Conservation (phyloP, 2,113 vertebrate species). For the Spilogale gracilis region DNA sequence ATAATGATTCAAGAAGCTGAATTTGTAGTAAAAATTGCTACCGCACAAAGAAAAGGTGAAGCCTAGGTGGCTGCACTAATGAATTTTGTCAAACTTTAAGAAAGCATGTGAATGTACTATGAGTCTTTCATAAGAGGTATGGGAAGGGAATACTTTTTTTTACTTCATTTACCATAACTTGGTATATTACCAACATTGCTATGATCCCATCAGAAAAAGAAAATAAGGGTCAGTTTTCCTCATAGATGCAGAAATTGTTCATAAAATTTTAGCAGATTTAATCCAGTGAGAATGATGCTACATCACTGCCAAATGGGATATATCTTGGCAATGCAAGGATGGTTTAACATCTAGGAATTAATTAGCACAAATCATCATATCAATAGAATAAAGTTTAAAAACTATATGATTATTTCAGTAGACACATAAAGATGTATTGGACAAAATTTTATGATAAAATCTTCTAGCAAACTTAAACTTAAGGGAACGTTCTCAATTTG, state of each 20-base stretch:
- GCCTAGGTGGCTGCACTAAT: not conserved
- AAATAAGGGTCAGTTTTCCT: not conserved
- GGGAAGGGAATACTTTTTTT: not conserved
- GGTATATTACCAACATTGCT: not conserved
- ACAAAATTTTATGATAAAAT: conserved; percentile 20
- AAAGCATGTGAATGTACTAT: not conserved
- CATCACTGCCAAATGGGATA: not conserved
- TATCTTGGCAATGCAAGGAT: not conserved
- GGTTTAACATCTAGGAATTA: not conserved
- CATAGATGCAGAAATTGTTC: not conserved
- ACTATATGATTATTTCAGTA: not conserved
- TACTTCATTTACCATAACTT: not conserved
- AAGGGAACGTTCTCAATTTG: not conserved
- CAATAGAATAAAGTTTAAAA: not conserved
- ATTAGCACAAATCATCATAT: not conserved
- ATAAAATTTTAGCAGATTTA: not conserved
- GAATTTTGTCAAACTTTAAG: not conserved
- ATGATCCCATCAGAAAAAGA: not conserved
- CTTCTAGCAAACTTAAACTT: not conserved
- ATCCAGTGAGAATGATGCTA: not conserved
- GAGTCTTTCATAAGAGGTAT: not conserved
- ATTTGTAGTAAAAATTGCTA: conserved; percentile 13
- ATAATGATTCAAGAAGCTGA: not conserved
- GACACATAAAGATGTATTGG: not conserved
- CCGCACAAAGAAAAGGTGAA: not conserved